Conservation (phyloP, 30 jellyfish, hydroid and myxozoan genomes). For the Catostylus mosaicus region DNA sequence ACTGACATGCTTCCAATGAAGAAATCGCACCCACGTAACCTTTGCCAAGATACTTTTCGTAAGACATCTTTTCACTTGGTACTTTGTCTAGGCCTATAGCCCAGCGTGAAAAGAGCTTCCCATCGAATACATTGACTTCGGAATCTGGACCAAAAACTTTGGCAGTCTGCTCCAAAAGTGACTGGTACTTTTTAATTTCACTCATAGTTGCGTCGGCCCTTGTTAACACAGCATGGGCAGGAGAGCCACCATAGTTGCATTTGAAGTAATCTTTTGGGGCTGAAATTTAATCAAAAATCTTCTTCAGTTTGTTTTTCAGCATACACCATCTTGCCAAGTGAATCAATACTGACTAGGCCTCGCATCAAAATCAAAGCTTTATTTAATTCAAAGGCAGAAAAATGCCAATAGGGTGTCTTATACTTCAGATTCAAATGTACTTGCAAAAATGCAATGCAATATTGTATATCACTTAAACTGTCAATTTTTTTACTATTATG, state of each 20-base stretch:
- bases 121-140: constrained; percentile 12
- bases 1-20: constrained; percentile 20
- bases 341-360: background rate
- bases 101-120: constrained; percentile 18
- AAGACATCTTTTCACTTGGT: constrained; percentile 9
- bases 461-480: too few species aligned
- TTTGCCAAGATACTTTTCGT: background rate
- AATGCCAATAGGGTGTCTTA: too few species aligned
- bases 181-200: constrained; percentile 7
- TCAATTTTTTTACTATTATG: too few species aligned
- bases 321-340: background rate
- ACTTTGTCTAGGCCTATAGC: constrained; percentile 45
- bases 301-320: background rate
- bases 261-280: constrained; percentile 37
- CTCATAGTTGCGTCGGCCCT: constrained; percentile 13
- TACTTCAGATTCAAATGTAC: too few species aligned
- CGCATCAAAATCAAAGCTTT: too few species aligned
- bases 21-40: constrained; percentile 30
- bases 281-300: background rate
- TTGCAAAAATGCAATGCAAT: too few species aligned
- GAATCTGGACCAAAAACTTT: background rate
- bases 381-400: too few species aligned
- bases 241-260: constrained; percentile 40
- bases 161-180: constrained; percentile 23
- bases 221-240: constrained; percentile 60